A percentile compares a stretch with the other conserved stretches of the same genome.
These are phyloP conservation scores for Sebastes iracundus DNA, from an alignment of 2,797 vertebrate genomes.

Conservation along the genomic window DNA sequence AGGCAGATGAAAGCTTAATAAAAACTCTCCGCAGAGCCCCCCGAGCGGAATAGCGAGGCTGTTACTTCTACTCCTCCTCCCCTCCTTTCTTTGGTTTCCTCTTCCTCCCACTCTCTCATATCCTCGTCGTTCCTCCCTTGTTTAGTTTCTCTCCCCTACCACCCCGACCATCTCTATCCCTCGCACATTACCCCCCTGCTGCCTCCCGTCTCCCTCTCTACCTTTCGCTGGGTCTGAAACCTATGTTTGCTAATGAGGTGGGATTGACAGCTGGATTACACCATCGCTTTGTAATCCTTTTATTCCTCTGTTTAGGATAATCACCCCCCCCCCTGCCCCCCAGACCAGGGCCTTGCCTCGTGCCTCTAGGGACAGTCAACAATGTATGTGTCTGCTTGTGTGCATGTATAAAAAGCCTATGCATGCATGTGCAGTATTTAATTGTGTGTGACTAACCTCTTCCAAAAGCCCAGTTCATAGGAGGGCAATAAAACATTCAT, in stretches of 20 bases:
- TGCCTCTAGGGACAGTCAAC: slow-evolving; percentile 14
- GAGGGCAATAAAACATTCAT: slow-evolving; percentile 49
- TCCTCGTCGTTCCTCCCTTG: slow-evolving; percentile 33
- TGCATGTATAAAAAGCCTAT: not conserved
- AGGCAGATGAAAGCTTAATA: slow-evolving; percentile 76
- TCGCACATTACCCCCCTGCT: not conserved
- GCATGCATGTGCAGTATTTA: slow-evolving; percentile 14
- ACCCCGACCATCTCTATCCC: slow-evolving; percentile 22
- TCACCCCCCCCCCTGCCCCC: slow-evolving; percentile 44
- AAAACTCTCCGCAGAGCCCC: slow-evolving; percentile 70
- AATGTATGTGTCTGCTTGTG: not conserved
- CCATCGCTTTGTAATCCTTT: slow-evolving; percentile 77
- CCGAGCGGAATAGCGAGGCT: slow-evolving; percentile 60
- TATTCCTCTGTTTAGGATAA: slow-evolving; percentile 79
- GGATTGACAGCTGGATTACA: slow-evolving; percentile 76
- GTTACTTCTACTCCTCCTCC: slow-evolving; percentile 43
- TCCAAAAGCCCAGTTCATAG: slow-evolving; percentile 25
- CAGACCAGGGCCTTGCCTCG: slow-evolving; percentile 33
- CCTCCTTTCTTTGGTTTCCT: slow-evolving; percentile 42
- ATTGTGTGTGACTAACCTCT: slow-evolving; percentile 39
- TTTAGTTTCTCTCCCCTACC: slow-evolving; percentile 18
- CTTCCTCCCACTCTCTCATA: slow-evolving; percentile 49
- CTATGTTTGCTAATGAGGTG: slow-evolving; percentile 78
- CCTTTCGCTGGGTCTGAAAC: slow-evolving; percentile 25
- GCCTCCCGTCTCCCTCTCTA: not conserved